Conservation (phyloP, 2,888 invertebrate species). For the Ceramica pisi region DNA sequence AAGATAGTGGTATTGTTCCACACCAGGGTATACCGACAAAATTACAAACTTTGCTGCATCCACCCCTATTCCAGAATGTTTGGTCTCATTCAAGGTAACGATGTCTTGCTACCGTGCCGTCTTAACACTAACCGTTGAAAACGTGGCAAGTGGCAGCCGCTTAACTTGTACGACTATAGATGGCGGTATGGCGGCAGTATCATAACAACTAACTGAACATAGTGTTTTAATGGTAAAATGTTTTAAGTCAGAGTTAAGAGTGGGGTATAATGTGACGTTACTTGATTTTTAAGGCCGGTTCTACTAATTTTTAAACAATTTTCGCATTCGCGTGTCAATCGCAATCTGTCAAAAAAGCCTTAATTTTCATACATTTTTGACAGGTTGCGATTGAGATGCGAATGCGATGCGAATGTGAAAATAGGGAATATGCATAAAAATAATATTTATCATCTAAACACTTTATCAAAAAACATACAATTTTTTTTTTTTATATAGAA, state of each 20-base stretch:
- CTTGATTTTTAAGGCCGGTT: too few relatives aligned
- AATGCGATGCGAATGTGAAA: too few relatives aligned
- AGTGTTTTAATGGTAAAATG: constrained; percentile 20
- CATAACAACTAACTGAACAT: constrained; percentile 28
- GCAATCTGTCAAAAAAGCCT: too few relatives aligned
- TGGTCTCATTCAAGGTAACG: constrained; percentile 20
- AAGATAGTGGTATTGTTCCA: background rate
- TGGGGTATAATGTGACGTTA: too few relatives aligned
- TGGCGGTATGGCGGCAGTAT: background rate
- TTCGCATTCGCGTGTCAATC: too few relatives aligned
- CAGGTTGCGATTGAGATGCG: too few relatives aligned
- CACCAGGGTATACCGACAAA: background rate
- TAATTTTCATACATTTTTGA: too few relatives aligned
- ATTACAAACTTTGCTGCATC: constrained; percentile 29
- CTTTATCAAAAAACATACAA: too few relatives aligned
- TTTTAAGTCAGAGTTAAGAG: background rate
- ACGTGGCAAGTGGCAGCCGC: constrained; percentile 50
- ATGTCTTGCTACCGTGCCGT: constrained; percentile 2
- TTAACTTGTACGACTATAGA: constrained; percentile 44
- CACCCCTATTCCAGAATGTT: constrained; percentile 13
- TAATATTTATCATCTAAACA: too few relatives aligned
- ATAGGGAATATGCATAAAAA: too few relatives aligned
- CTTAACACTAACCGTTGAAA: constrained; percentile 23
- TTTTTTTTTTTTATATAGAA: too few relatives aligned
- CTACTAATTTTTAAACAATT: too few relatives aligned